Evolutionary conservation across 1,140 invertebrate species (phyloP), one percentile per base, ranked within the genome.

Genomic region (Drosophila micromelanica): DNA sequence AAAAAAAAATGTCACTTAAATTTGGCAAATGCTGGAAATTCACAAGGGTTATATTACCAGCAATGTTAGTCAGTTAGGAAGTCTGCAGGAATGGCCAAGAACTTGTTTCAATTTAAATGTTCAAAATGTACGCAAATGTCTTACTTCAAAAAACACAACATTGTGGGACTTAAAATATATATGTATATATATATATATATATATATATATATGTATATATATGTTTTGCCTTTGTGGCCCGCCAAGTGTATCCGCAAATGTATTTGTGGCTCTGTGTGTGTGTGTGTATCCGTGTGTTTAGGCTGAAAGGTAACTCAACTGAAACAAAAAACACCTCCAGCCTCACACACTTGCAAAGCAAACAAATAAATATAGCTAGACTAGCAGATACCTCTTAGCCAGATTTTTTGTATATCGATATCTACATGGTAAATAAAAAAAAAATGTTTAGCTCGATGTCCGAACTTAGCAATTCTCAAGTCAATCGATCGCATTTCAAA

Each of bases 81-180:
- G 62, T 40, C 52, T 49, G 59, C 13, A 5, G 42, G 20, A 43
- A 13, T 52, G 42, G 64, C 40, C 59, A 30, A 30, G 15, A 77
- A 52, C 74, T 73, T 80, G 78, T 80, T 80, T 82, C 67, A 82
- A 80, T 82, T 82, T 71, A 78, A 81, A 78, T 57, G 70, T 61
- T 77, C 40, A 45, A 70, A 64, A 64, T 79, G 65, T 63, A 67
- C 45, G 17, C 60, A 73, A 73, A 67, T 59, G 59, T 64, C 69
- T 72, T 45, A 49, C 54, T 71, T 49, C 12, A 15, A 23, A 42
- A 42, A 15, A 9, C 37, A 57, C 20, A 45, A n/a, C 23, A n/a
- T 54, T 17, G 5, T 48, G n/a, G 17, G 11, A 7, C 15, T 23
- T 20, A 9, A 23, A 23, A 35, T 42, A 1, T n/a, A 30, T 11